Evolutionary conservation across 1,140 invertebrate species (phyloP).

Genomic region (Drosophila willistoni): DNA sequence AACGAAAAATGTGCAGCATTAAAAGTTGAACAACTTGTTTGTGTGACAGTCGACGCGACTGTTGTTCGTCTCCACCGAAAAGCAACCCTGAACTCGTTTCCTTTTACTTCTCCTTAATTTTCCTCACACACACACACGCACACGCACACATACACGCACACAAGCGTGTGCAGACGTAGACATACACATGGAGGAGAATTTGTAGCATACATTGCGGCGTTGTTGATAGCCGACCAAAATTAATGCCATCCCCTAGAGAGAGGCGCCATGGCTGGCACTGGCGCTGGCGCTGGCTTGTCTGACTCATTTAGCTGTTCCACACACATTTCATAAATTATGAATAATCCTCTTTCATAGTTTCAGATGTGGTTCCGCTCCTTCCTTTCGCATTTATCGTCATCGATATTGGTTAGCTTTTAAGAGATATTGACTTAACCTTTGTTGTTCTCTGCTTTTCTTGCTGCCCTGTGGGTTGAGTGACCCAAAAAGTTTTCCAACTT

Average conservation of each 20-base stretch:
- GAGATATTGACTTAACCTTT: constrained; percentile 44
- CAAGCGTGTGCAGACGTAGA: neutral
- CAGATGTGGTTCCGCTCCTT: constrained; percentile 15
- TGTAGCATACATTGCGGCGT: constrained; percentile 52
- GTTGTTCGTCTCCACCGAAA: constrained; percentile 11
- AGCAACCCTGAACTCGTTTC: constrained; percentile 13
- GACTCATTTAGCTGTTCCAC: constrained; percentile 41
- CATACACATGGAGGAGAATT: constrained; percentile 26
- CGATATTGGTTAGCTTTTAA: constrained; percentile 48
- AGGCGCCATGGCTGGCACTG: constrained; percentile 31
- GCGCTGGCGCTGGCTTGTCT: constrained; percentile 25
- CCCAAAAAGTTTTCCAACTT: constrained; percentile 44
- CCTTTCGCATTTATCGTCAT: constrained; percentile 35
- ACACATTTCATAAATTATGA: constrained; percentile 54
- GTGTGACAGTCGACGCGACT: constrained; percentile 42
- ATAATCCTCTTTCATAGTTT: constrained; percentile 53
- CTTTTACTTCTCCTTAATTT: constrained; percentile 2
- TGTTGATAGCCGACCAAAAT: constrained; percentile 40
- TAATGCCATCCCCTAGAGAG: constrained; percentile 29
- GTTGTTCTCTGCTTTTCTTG: constrained; percentile 9
- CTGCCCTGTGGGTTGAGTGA: constrained; percentile 23
- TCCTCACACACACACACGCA: neutral
- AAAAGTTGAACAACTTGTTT: constrained; percentile 63
- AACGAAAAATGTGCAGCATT: constrained; percentile 56
- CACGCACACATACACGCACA: neutral